Evolutionary conservation across 2,888 invertebrate genomes (phyloP).

Genomic region (Parelbella ahira): DNA sequence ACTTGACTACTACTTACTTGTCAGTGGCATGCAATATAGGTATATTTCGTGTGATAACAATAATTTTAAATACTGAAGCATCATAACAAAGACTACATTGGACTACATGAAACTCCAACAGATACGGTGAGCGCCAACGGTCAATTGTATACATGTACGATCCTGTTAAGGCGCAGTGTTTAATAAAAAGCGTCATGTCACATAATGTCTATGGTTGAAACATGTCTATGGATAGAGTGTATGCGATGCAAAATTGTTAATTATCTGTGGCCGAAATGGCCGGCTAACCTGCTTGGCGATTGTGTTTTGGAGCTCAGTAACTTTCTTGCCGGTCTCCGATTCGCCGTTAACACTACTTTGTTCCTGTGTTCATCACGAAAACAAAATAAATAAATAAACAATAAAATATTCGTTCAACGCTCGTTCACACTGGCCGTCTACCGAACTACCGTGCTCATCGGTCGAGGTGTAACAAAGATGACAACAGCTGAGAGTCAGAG

Average conservation of each 20-base stretch:
- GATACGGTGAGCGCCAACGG: too few species aligned
- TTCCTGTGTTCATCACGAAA: slow-evolving; percentile 65
- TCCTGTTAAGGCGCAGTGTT: background rate
- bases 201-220: slow-evolving; percentile 18
- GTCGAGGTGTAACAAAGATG: too few species aligned
- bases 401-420: slow-evolving; percentile 28
- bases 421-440: slow-evolving; percentile 25
- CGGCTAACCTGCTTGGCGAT: slow-evolving; percentile 90
- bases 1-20: too few species aligned
- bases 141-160: too few species aligned
- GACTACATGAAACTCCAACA: too few species aligned
- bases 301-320: slow-evolving; percentile 91
- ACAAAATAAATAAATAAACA: slow-evolving; percentile 35
- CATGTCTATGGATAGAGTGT: slow-evolving; percentile 20
- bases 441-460: too few species aligned
- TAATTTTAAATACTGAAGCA: background rate
- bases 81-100: too few species aligned
- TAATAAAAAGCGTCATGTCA: slow-evolving; percentile 13
- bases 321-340: slow-evolving; percentile 71
- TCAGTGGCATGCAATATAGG: too few species aligned
- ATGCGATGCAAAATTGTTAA: slow-evolving; percentile 20
- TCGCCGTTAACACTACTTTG: slow-evolving; percentile 70
- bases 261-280: slow-evolving; percentile 25
- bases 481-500: too few species aligned
- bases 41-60: too few species aligned